phyloP scores from a whole-genome alignment of 1,140 invertebrate genomes.

The Uloborus diversus region DNA sequence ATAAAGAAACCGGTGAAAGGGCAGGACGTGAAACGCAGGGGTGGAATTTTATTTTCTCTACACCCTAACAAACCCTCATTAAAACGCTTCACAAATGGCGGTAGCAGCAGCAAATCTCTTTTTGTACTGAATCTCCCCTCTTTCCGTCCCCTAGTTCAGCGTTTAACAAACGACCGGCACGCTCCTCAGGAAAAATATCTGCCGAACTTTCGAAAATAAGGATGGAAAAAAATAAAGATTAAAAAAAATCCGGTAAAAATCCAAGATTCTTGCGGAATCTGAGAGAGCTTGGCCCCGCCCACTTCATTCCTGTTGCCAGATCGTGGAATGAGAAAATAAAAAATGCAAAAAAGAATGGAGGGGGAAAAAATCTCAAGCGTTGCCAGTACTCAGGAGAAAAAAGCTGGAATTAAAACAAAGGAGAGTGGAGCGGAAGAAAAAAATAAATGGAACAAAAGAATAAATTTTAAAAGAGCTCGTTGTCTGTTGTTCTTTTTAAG shows the following conservation, averaged over 20 bases:
- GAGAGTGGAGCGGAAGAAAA: no score
- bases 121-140: slow-evolving; percentile 4
- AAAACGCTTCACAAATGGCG: slow-evolving; percentile 10
- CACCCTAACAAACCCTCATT: slow-evolving; percentile 34
- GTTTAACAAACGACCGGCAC: no score
- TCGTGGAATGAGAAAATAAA: neutral
- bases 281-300: slow-evolving; percentile 14
- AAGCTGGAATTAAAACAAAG: no score
- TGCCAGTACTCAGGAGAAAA: no score
- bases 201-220: neutral
- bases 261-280: slow-evolving; percentile 37
- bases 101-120: slow-evolving; percentile 33
- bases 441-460: no score
- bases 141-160: slow-evolving; percentile 11
- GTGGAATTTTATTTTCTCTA: slow-evolving; percentile 29
- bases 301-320: neutral
- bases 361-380: slow-evolving; percentile 25
- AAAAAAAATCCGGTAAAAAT: slow-evolving; percentile 32
- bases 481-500: no score
- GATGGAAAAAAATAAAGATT: neutral
- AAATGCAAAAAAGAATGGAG: neutral
- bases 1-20: slow-evolving; percentile 3
- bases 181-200: neutral
- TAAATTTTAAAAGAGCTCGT: no score
- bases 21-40: neutral